Evolutionary conservation across 1,140 invertebrate species (phyloP), one percentile per base, ranked within the genome.

Genomic region (Phymastichus coffea): DNA sequence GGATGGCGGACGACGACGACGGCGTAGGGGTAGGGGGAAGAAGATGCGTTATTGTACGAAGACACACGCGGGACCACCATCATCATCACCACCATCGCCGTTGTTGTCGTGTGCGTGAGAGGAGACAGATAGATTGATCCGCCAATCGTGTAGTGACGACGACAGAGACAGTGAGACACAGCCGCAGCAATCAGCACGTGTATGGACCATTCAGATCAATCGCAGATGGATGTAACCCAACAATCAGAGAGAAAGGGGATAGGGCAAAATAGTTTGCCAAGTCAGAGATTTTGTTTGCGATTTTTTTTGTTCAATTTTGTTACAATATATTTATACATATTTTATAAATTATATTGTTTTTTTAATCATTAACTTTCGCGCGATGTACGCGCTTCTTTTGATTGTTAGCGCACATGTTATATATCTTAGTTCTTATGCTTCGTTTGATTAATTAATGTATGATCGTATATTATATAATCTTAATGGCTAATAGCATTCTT

Each of bases 241-340:
- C 86, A 88, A 89, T 88, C 86, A 88, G 83, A 88, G 85, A 87
- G 76, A 81, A 80, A 86, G 86, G 86, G 85, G 81, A 83, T 82
- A 84, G 83, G 83, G 82, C 82, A 84, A 83, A 86, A 87, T 85
- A 84, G 85, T 84, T 88, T 88, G 86, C 86, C 87, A 87, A 83
- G 86, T 88, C 86, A 88, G 84, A 87, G 84, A 87, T 85, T 12
- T n/a, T n/a, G n/a, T n/a, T 78, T 78, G 76, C 74, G 72, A 72
- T 77, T 80, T 77, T 71, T 72, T 64, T 70, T 63, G 67, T 60
- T 66, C 53, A 55, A 46, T 65, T 54, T 57, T 56, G 64, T 58
- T 53, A 57, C 38, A 64, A 48, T 66, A 41, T 61, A 64, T 63
- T 43, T 66, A 58, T 66, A 62, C 40, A n/a, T 58, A 55, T 57